A percentile compares a stretch with the other conserved stretches of the same genome.
phyloP scores from a whole-genome alignment of 2,797 vertebrate genomes.

The Enteromius paludinosus region DNA sequence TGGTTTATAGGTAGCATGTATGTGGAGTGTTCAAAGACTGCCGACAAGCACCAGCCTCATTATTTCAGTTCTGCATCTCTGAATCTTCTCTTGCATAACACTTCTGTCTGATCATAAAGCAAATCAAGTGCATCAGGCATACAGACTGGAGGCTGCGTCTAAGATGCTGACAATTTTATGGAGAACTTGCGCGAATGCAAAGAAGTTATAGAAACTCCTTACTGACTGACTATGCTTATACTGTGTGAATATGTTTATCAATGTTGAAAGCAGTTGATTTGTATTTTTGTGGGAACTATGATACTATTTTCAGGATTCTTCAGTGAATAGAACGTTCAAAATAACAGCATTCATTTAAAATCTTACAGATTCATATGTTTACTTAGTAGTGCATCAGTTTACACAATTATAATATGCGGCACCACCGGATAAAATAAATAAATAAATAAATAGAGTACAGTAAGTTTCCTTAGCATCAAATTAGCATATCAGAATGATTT shows the following conservation, averaged over 20 bases:
- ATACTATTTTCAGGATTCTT: neutral
- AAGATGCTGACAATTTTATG: neutral
- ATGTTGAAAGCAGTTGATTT: neutral
- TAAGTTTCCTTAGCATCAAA: neutral
- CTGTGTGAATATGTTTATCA: neutral
- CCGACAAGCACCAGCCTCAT: conserved; percentile 11
- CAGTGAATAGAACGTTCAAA: neutral
- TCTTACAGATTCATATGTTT: neutral
- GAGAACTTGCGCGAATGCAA: conserved; percentile 2
- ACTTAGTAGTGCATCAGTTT: neutral
- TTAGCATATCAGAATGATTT: neutral
- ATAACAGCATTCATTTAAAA: neutral
- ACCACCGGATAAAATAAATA: neutral
- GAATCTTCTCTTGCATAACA: conserved; percentile 28
- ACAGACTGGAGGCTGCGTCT: conserved; percentile 64
- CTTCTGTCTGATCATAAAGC: conserved; percentile 22
- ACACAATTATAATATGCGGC: neutral
- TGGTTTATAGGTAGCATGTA: neutral
- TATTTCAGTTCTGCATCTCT: conserved; percentile 32
- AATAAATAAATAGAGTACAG: neutral
- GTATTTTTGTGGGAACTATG: neutral
- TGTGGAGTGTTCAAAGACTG: conserved; percentile 2
- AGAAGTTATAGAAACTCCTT: neutral
- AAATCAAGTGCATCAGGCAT: conserved; percentile 56
- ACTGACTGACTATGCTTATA: neutral